Percentiles rank a stretch among this genome's conserved stretches.
phyloP scores from a whole-genome alignment of 2,888 invertebrate genomes.

The Nebria salina region DNA sequence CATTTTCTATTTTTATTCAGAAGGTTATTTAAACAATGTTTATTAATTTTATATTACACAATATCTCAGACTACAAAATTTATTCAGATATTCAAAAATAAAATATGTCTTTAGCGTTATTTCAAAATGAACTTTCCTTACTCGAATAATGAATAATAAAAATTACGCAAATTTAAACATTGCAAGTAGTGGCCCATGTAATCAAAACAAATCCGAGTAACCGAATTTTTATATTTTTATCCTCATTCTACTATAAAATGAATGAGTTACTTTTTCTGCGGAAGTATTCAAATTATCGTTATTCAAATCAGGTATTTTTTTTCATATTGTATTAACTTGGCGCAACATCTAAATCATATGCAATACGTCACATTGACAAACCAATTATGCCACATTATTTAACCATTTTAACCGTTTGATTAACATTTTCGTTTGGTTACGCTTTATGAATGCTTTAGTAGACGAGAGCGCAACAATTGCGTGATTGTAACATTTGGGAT shows the following conservation, averaged over 20 bases:
- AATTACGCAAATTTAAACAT: not conserved
- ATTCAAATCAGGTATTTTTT: not conserved
- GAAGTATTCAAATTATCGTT: not conserved
- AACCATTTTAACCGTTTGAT: not conserved
- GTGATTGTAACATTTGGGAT: conserved; percentile 24
- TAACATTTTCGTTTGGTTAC: conserved; percentile 7
- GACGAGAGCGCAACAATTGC: not conserved
- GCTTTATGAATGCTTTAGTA: not conserved
- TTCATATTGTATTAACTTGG: not conserved
- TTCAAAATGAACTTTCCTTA: not conserved
- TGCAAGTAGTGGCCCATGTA: not conserved
- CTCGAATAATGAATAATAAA: not conserved
- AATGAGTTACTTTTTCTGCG: not conserved
- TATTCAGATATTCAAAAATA: not conserved
- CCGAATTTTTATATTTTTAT: not conserved
- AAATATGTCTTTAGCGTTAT: conserved; percentile 30
- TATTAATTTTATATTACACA: too few species aligned
- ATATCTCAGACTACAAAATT: not conserved
- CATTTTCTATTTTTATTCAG: too few species aligned
- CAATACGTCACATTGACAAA: not conserved
- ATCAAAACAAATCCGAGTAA: not conserved
- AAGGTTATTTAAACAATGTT: too few species aligned
- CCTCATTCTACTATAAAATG: not conserved
- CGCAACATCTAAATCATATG: not conserved
- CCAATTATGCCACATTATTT: not conserved